These are phyloP conservation scores for Hypotaenidia okinawae DNA, from an alignment of 2,797 vertebrate species.

Conservation along the genomic window DNA sequence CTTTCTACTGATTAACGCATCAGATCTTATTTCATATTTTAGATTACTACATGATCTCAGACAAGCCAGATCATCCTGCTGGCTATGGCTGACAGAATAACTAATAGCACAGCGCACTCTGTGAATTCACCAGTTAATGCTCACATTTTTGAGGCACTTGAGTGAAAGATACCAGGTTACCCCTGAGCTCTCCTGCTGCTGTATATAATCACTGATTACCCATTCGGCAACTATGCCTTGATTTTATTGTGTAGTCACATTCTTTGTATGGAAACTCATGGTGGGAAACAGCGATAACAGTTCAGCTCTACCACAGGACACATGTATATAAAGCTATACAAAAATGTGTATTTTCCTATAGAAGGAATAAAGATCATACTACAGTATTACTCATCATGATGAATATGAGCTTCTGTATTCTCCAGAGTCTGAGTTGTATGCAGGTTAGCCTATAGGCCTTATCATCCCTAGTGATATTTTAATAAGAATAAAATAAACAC, in stretches of 20 bases:
- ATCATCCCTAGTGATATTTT: neutral
- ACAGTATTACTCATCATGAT: neutral
- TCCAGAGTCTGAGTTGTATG: neutral
- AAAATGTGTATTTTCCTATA: neutral
- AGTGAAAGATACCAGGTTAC: neutral
- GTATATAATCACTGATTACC: neutral
- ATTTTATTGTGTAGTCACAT: neutral
- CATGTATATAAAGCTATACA: neutral
- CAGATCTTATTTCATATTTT: neutral
- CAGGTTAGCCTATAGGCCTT: neutral
- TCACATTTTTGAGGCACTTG: neutral
- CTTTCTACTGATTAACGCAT: neutral
- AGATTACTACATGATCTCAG: neutral
- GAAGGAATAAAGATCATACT: neutral
- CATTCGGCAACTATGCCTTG: neutral
- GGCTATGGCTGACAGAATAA: neutral
- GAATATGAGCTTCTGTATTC: neutral
- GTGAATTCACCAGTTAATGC: neutral
- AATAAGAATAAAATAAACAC: neutral
- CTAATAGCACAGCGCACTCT: neutral
- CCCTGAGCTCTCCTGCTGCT: neutral
- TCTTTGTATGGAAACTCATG: neutral
- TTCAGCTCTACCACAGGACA: neutral
- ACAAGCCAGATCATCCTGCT: neutral
- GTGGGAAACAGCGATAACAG: neutral